Percentiles rank a stretch among this genome's conserved stretches.
phyloP scores from a whole-genome alignment of 2,888 invertebrate species.

The Metalampra italica region DNA sequence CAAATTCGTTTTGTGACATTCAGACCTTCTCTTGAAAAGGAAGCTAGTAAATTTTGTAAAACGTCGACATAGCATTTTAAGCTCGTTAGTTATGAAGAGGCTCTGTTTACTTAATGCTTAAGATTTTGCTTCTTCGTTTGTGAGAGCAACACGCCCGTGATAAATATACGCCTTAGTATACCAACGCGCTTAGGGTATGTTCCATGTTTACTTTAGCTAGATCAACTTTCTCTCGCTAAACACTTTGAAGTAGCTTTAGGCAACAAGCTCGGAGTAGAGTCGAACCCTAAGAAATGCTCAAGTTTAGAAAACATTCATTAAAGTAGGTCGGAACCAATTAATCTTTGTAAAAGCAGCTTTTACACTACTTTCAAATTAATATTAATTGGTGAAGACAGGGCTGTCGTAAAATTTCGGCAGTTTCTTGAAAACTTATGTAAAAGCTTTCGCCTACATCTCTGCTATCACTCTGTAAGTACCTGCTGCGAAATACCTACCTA shows the following conservation, averaged over 20 bases:
- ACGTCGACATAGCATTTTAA: neutral
- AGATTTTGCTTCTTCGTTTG: neutral
- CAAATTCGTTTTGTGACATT: no score
- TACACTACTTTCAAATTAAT: neutral
- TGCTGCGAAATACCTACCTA: neutral
- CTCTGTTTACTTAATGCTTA: neutral
- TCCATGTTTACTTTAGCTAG: neutral
- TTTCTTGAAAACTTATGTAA: neutral
- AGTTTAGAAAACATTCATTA: neutral
- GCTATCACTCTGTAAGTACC: neutral
- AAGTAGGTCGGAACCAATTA: neutral
- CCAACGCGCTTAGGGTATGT: no score
- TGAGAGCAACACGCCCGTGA: no score
- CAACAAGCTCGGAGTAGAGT: neutral
- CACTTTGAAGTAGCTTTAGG: neutral
- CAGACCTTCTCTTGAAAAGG: no score
- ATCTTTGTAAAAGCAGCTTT: no score
- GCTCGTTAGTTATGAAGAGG: neutral
- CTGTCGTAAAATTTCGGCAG: neutral
- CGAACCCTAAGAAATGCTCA: neutral
- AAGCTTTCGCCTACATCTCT: neutral
- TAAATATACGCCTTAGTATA: no score
- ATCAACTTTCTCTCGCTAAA: neutral
- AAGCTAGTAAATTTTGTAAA: neutral
- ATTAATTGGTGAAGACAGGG: neutral